These are phyloP conservation scores for Halcyon leucocephala DNA, from an alignment of 2,797 vertebrate genomes.

Conservation along the genomic window DNA sequence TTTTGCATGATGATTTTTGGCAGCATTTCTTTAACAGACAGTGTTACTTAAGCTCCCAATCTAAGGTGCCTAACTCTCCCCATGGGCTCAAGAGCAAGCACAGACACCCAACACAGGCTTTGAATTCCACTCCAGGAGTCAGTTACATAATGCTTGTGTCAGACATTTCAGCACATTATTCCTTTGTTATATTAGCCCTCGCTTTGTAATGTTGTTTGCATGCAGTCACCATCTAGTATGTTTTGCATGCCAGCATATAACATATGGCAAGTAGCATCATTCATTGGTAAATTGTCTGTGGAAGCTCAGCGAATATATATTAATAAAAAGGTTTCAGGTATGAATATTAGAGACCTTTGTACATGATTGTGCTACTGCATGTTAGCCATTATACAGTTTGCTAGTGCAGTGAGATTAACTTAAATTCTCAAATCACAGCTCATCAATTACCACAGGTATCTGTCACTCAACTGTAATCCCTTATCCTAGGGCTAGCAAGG, in stretches of 20 bases:
- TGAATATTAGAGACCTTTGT: not conserved
- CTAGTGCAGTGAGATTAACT: not conserved
- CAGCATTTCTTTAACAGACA: not conserved
- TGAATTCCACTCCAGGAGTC: not conserved
- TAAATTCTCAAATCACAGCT: not conserved
- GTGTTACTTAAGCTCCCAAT: not conserved
- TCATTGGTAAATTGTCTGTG: not conserved
- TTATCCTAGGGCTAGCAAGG: not conserved
- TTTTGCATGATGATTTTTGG: not conserved
- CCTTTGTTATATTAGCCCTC: not conserved
- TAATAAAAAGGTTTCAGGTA: not conserved
- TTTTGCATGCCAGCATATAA: not conserved
- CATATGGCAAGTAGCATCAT: not conserved
- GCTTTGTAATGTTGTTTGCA: not conserved
- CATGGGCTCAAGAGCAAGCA: not conserved
- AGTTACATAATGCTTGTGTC: not conserved
- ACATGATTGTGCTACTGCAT: not conserved
- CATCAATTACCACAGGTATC: not conserved
- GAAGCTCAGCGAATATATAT: not conserved
- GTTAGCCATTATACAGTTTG: not conserved
- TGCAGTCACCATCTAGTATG: not conserved
- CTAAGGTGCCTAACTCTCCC: not conserved
- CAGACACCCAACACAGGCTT: not conserved
- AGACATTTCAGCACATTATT: not conserved
- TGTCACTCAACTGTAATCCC: not conserved